A percentile compares a stretch with the other conserved stretches of the same genome.
Conservation (phyloP, 2,888 invertebrate genomes). For the Diogma glabrata region DNA sequence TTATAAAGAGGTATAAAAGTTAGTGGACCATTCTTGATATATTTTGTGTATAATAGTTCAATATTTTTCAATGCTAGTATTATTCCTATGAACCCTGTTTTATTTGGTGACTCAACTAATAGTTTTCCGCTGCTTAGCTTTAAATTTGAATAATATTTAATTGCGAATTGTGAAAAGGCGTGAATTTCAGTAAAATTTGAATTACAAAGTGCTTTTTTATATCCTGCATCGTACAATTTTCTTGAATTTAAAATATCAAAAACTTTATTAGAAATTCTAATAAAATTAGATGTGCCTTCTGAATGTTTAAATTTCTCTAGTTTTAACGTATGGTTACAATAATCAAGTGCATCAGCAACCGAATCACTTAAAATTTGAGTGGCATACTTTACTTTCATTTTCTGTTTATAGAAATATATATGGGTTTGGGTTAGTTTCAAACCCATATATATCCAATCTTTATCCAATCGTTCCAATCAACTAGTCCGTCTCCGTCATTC, state of each 20-base stretch:
- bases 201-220: background rate
- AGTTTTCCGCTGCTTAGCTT: background rate
- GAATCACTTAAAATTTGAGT: conserved; percentile 19
- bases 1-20: conserved; percentile 19
- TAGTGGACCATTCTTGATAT: conserved; percentile 9
- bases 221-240: conserved; percentile 10
- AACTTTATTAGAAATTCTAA: conserved; percentile 18
- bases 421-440: too few relatives aligned
- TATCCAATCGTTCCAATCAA: background rate
- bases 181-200: conserved; percentile 10
- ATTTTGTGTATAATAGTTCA: conserved; percentile 4
- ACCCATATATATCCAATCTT: too few relatives aligned
- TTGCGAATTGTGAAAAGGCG: conserved; percentile 5
- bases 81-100: conserved; percentile 17
- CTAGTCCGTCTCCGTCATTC: too few relatives aligned
- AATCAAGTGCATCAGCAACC: conserved; percentile 21
- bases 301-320: conserved; percentile 19
- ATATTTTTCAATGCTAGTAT: conserved; percentile 13
- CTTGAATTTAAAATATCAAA: conserved; percentile 22
- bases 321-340: conserved; percentile 18
- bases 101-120: conserved; percentile 8
- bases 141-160: conserved; percentile 9
- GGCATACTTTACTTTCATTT: background rate
- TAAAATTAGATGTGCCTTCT: conserved; percentile 19
- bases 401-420: background rate